Evolutionary conservation across 1,140 invertebrate species (phyloP), one percentile per base, ranked within the genome.

Genomic region (Neocloeon triangulifer): DNA sequence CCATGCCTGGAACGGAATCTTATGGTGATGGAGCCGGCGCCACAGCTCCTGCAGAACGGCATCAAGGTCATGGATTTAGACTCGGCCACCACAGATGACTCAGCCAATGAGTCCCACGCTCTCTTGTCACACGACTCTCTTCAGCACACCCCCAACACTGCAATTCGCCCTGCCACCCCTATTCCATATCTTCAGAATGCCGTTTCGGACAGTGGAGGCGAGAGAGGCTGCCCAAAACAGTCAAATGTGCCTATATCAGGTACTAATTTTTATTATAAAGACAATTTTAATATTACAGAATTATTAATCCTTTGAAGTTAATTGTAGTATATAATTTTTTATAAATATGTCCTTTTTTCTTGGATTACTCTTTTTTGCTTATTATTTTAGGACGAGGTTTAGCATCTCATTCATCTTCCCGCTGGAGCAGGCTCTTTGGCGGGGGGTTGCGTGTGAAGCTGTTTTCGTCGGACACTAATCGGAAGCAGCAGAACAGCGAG

Each of bases 1-100:
- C 78, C 81, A 1, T 88, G 79, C 41, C 62, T 82, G 43, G 81
- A 88, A 47, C 57, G 84, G 2, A 92, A 92, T 55, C 58, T 80
- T 6, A 67, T 76, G 42, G 36, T 50, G 23, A 27, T 38, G 23
- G 42, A 40, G n/a, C 61, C 58, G 15, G 56, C 61, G 2, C 55
- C 64, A 41, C 61, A 53, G 8, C 62, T 50, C 17, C 47, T 51
- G n/a, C 53, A 64, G 7, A 56, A 53, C 14, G 64, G 67, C 21
- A 66, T 66, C 38, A 51, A 64, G 6, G 55, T 82, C 1, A 63
- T 84, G 30, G 73, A 78, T 41, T 14, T 30, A 66, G 67, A 37
- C 56, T 58, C 13, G 50, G 52, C 0, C 46, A 48, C 6, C 49
- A 54, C 25, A 38, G 32, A 4, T 40, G 41, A 28, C 40, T 43